Base-by-base conservation (phyloP, 2,113 vertebrate species). In the Pterophyllum scalare region DNA sequence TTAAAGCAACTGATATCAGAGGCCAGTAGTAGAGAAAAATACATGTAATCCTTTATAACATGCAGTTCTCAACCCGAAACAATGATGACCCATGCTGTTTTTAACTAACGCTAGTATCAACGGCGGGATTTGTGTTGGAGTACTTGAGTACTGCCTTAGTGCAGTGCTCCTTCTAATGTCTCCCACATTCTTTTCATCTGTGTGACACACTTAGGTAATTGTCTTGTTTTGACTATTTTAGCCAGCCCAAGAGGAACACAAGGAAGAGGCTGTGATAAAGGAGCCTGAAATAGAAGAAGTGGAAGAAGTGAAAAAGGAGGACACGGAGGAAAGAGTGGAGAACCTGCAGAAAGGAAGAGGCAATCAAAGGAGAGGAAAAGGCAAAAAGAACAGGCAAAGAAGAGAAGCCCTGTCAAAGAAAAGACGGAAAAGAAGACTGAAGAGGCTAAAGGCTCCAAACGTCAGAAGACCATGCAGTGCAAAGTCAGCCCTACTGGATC, bases 401-500 rank as follows among this genome's bases (percentile, higher is more conserved):
- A 85, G 77, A 89, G 24, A 87, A 93, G 65, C 93, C 95, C 46
- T n/a, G 49, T 38, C 22, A 94, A 96, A 56, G 89, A 89, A 58
- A 84, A 84, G 59, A 75, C 77, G 3, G 82, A 84, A 12, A 84
- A 84, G 77, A 84, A 84, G 49, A n/a, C 95, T 33, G 94, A 96
- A 77, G 97, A 97, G 80, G 82, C 94, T 3, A 97, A 97, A 89
- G 88, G 94, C 78, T 95, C 95, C 86, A 98, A 96, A 90, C 96
- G 94, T 67, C 96, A 95, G 86, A 96, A 96, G 89, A 98, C 95
- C 94, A 97, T 99, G 96, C 96, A 96, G 79, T 99, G 97, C 95
- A 97, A 96, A 93, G 96, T 99, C 5, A 95, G 95, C 58, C 58
- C 93, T 99, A 89, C 93, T 99, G 95, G 98, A 99, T 78, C n/a